A percentile compares a stretch with the other conserved stretches of the same genome.
Conservation (phyloP, 2,797 vertebrate genomes). For the Takifugu rubripes region DNA sequence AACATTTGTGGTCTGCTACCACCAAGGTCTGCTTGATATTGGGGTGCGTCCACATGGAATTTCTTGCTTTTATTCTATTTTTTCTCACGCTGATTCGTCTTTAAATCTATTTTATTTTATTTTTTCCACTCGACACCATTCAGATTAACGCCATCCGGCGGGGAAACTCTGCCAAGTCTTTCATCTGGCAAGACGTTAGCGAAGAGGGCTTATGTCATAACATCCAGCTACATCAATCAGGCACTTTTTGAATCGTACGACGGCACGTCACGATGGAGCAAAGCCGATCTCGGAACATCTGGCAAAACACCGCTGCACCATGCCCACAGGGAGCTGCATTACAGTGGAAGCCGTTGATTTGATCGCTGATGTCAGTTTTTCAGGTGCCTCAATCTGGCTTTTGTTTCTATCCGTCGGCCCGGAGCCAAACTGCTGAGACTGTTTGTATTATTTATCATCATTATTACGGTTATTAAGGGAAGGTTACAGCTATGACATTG, state of each 20-base stretch:
- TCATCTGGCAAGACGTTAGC: constrained; percentile 50
- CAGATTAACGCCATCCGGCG: constrained; percentile 49
- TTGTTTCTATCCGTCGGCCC: constrained; percentile 54
- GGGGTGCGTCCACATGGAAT: too few species aligned
- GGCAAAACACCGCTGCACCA: constrained; percentile 19
- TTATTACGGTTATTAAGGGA: constrained; percentile 24
- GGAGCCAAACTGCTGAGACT: constrained; percentile 21
- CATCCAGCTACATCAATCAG: constrained; percentile 28
- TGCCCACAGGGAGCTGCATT: constrained; percentile 27
- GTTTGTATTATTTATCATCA: constrained; percentile 26
- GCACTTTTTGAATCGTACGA: constrained; percentile 23
- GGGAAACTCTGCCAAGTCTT: constrained; percentile 55
- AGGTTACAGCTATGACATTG: neutral
- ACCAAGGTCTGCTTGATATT: too few species aligned
- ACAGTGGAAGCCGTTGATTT: constrained; percentile 45
- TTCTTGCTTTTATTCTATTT: neutral
- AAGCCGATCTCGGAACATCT: constrained; percentile 36
- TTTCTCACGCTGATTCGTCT: neutral
- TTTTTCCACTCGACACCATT: constrained; percentile 36
- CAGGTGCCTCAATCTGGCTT: constrained; percentile 48
- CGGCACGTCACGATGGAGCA: constrained; percentile 38
- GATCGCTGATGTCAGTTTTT: constrained; percentile 69
- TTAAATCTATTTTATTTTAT: constrained; percentile 1
- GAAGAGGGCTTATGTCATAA: constrained; percentile 44
- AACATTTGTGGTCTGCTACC: too few species aligned